Conservation (phyloP, 2,888 invertebrate genomes). For the Rhamnusium bicolor region DNA sequence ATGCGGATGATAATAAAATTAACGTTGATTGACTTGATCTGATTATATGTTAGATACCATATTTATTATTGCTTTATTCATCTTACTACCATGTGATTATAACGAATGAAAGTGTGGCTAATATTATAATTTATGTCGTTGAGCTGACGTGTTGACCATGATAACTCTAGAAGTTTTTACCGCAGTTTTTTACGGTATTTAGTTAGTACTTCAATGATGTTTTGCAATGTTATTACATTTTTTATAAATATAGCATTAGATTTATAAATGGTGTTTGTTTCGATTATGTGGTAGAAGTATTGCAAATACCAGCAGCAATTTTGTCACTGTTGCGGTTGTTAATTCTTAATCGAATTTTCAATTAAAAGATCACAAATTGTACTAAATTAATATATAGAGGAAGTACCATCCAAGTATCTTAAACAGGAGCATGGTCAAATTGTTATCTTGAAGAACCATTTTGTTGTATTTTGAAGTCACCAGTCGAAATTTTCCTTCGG, state of each 20-base stretch:
- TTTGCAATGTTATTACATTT: conserved; percentile 30
- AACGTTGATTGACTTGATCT: background rate
- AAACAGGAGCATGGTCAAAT: too few species aligned
- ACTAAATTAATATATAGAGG: too few species aligned
- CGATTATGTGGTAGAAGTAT: conserved; percentile 11
- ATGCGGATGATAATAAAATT: conserved; percentile 13
- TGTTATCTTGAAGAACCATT: too few species aligned
- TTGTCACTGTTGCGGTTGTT: too few species aligned
- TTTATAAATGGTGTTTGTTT: conserved; percentile 20
- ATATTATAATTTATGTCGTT: conserved; percentile 26
- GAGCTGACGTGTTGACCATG: conserved; percentile 32
- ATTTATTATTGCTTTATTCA: conserved; percentile 25
- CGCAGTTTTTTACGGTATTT: conserved; percentile 16
- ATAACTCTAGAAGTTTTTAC: conserved; percentile 28
- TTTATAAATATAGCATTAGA: conserved; percentile 15
- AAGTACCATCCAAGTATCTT: too few species aligned
- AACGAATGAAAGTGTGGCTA: conserved; percentile 32
- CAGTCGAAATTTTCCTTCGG: too few species aligned
- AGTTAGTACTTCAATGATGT: conserved; percentile 23
- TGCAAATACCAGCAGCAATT: conserved; percentile 5
- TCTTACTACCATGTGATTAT: conserved; percentile 9
- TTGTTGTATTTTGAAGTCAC: too few species aligned
- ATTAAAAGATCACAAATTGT: too few species aligned
- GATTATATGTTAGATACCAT: conserved; percentile 28
- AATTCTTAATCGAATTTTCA: too few species aligned